These are phyloP conservation scores for Enteromius unitaeniatus DNA, from an alignment of 2,797 vertebrate species.

Conservation along the genomic window DNA sequence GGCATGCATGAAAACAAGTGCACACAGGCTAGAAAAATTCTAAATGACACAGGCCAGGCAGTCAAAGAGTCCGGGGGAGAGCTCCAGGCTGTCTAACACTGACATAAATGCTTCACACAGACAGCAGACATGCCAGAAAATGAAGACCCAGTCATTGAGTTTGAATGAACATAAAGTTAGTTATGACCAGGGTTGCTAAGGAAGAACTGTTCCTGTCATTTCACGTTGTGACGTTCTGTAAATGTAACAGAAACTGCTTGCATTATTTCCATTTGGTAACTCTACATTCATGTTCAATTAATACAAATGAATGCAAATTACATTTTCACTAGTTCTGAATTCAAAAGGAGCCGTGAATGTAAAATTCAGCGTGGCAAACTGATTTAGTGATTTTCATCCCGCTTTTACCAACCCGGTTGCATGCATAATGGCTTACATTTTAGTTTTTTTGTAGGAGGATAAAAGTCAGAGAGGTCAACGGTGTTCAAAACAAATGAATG, in stretches of 20 bases:
- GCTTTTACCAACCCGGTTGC: neutral
- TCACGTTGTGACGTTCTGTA: neutral
- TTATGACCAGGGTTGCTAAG: neutral
- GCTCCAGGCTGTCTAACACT: conserved; percentile 19
- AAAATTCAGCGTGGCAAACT: neutral
- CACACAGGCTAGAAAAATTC: conserved; percentile 18
- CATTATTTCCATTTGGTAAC: neutral
- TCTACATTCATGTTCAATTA: neutral
- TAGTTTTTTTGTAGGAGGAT: neutral
- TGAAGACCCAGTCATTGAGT: neutral
- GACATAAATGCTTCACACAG: neutral
- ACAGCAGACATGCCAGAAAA: neutral
- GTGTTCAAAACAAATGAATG: neutral
- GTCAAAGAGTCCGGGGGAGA: neutral
- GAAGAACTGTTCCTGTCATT: neutral
- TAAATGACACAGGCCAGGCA: conserved; percentile 14
- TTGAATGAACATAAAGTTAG: neutral
- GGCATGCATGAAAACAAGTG: conserved; percentile 40
- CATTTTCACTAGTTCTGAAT: neutral
- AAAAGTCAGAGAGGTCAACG: neutral
- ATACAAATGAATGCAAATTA: neutral
- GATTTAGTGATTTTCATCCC: neutral
- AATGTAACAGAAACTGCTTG: neutral
- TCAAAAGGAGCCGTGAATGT: neutral
- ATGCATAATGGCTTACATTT: neutral